Evolutionary conservation across 2,888 invertebrate species (phyloP).

Genomic region (Aleiodes testaceus): DNA sequence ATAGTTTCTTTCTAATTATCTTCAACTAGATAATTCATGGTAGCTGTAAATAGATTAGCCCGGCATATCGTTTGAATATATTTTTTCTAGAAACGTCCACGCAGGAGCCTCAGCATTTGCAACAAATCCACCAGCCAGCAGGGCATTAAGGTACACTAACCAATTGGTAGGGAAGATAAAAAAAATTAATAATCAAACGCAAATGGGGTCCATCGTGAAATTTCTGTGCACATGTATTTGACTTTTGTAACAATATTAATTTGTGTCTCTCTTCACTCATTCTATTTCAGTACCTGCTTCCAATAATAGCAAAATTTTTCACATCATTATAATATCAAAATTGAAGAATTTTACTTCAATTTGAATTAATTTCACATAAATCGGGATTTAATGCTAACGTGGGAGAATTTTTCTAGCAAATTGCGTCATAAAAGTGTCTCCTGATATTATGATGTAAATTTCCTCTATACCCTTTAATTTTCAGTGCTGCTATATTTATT

Average conservation of each 20-base stretch:
- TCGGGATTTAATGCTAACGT: neutral
- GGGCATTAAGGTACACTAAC: constrained; percentile 75
- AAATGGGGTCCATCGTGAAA: constrained; percentile 7
- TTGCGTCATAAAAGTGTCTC: constrained; percentile 11
- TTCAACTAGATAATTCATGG: neutral
- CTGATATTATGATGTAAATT: constrained; percentile 6
- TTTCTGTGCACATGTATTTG: constrained; percentile 40
- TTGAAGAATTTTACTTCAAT: neutral
- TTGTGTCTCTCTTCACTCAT: constrained; percentile 31
- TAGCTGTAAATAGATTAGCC: constrained; percentile 48
- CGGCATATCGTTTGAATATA: constrained; percentile 55
- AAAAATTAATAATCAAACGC: constrained; percentile 26
- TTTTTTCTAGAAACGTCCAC: constrained; percentile 76
- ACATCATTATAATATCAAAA: neutral
- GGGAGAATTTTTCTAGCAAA: neutral
- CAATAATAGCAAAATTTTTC: constrained; percentile 9
- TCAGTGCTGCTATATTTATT: constrained; percentile 6
- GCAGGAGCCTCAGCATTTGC: constrained; percentile 76
- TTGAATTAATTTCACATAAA: neutral
- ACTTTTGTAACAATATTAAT: constrained; percentile 54
- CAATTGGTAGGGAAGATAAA: constrained; percentile 36
- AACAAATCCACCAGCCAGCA: constrained; percentile 75
- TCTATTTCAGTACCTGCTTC: constrained; percentile 16
- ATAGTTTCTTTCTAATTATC: neutral
- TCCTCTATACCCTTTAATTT: neutral